phyloP scores from a whole-genome alignment of 2,888 invertebrate species.

The Plebejus melissa region DNA sequence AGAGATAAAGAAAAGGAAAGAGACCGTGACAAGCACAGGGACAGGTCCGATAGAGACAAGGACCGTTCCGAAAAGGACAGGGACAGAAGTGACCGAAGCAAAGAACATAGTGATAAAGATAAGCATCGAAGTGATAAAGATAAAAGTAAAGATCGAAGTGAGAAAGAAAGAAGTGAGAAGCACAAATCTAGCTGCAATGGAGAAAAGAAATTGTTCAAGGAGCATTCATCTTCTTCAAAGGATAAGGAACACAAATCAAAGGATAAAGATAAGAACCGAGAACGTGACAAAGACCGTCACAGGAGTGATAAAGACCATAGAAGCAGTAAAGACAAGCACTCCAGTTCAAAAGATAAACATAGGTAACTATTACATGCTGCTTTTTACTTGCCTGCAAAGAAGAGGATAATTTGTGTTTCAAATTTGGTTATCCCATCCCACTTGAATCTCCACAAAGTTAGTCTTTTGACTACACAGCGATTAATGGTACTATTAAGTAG shows the following conservation, averaged over 20 bases:
- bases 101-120: conserved; percentile 59
- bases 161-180: conserved; percentile 44
- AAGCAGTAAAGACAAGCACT: conserved; percentile 66
- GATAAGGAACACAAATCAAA: conserved; percentile 74
- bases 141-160: conserved; percentile 47
- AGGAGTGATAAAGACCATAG: conserved; percentile 62
- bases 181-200: conserved; percentile 46
- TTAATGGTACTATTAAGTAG: too few relatives aligned
- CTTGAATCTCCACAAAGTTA: not conserved
- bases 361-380: conserved; percentile 49
- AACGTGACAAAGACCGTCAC: conserved; percentile 49
- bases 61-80: conserved; percentile 46
- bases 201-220: conserved; percentile 56
- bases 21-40: conserved; percentile 46
- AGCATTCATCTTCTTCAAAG: conserved; percentile 54
- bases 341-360: conserved; percentile 79
- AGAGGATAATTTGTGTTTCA: not conserved
- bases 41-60: conserved; percentile 51
- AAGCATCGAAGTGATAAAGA: conserved; percentile 59
- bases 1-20: conserved; percentile 69
- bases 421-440: not conserved
- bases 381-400: not conserved
- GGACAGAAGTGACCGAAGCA: conserved; percentile 50
- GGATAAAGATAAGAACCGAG: conserved; percentile 45
- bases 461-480: too few relatives aligned